Evolutionary conservation across 2,797 vertebrate genomes (phyloP), one percentile per base, ranked within the genome.

Genomic region (Notoglanidium macrostoma): DNA sequence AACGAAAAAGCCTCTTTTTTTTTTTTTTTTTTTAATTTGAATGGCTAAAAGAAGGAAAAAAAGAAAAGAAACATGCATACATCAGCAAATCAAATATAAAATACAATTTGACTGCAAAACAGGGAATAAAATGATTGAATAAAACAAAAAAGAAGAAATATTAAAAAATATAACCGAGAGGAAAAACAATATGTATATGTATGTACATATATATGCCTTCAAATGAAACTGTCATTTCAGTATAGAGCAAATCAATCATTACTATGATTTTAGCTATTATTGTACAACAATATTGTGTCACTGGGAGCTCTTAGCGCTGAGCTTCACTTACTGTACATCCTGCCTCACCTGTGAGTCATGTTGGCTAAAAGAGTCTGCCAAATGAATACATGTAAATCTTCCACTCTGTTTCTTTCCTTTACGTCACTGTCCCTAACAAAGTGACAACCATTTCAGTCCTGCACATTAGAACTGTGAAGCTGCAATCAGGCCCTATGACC

Each of bases 351-450:
- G 19, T 59, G 29, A 57, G 32, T 79, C 77, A 40, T 12, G 32
- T 21, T 3, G n/a, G 54, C 77, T 40, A 35, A 78, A 57, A 78
- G 15, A 11, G 29, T 78, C 3, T 61, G 78, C 35, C 59, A 79
- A 59, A 79, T 23, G 19, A 59, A 35, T 79, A 12, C 10, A 32
- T 44, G 21, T 26, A 44, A 61, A 81, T 81, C 35, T 46, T 63
- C 23, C 35, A 51, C 35, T 40, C 63, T 76, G n/a, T 83, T 57
- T 59, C 49, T 74, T 81, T n/a, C 57, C 17, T 63, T 35, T 83
- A 78, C 57, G 70, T 15, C 32, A n/a, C 15, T 61, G 40, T 59
- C 77, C 59, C 46, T 74, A n/a, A 74, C 14, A 19, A n/a, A 0
- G 14, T 29, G 54, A 29, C 49, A 29, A 61, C 40, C 19, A 32